Conservation (phyloP, 2,113 vertebrate species). For the Asarcornis scutulata region DNA sequence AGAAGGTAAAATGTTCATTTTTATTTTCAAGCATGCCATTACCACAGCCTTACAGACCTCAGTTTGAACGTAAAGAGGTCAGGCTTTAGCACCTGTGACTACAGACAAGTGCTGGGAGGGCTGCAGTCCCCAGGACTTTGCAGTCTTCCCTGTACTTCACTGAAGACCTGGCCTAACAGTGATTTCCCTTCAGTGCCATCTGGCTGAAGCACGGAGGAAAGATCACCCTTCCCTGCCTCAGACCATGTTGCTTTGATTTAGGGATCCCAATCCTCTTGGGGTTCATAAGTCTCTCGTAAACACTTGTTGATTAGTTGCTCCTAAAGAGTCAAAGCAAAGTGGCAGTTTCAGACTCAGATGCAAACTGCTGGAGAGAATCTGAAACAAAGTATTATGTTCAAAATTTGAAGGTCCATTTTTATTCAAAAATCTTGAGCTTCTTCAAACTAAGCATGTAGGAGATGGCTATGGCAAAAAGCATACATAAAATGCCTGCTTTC, state of each 20-base stretch:
- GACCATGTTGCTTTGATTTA: neutral
- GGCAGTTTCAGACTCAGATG: neutral
- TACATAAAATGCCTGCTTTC: conserved; percentile 30
- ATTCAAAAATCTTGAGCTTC: conserved; percentile 3
- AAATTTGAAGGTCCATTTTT: conserved; percentile 4
- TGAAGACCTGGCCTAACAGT: neutral
- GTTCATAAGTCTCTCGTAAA: neutral
- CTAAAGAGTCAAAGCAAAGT: neutral
- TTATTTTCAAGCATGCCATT: neutral
- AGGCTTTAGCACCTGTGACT: neutral
- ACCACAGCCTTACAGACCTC: neutral
- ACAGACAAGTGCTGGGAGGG: neutral
- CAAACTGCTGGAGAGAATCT: neutral
- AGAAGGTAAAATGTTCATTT: neutral
- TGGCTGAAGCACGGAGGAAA: neutral
- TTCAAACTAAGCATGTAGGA: neutral
- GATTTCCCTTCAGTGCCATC: rapidly evolving
- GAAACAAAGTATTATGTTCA: neutral
- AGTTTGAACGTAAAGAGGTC: neutral
- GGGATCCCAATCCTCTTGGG: neutral
- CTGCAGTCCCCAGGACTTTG: neutral
- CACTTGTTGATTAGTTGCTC: neutral
- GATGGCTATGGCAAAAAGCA: neutral
- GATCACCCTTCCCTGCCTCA: neutral
- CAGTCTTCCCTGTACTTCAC: neutral